Evolutionary conservation across 2,888 invertebrate genomes (phyloP), one percentile per base, ranked within the genome.

Genomic region (Agrochola lota): DNA sequence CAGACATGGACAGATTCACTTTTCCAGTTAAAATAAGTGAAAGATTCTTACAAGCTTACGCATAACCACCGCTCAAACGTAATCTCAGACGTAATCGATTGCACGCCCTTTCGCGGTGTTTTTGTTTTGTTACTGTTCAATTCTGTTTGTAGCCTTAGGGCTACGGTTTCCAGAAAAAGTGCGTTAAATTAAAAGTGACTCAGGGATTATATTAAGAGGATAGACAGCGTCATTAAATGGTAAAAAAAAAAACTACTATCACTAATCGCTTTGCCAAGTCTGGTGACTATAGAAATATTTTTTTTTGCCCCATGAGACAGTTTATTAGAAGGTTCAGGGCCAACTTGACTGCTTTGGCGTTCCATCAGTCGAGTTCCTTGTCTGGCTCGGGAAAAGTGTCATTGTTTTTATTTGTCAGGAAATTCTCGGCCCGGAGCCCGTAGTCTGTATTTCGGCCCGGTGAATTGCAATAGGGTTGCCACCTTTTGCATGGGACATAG

Each of bases 31-130:
- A 75, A 78, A 75, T 59, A 78, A 76, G 35, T 49, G 30, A 26
- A 76, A 23, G 15, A 40, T 30, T 64, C 49, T 35, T 35, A 35
- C 57, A 66, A 74, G 57, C 23, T 62, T 71, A 81, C 76, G 26
- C 57, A 75, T 35, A 66, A 30, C 35, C 30, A 11, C 62, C 43
- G 55, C 40, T 76, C 26, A 6, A 78, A 55, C 17, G 35, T 83
- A 66, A 76, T 66, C 66, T 76, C 59, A 35, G 77, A 76, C 35
- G 17, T 35, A 81, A 79, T 81, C 74, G 83, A 79, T 79, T 66
- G 77, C 20, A 12, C 75, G 57, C 76, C 78, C 59, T 76, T 63
- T 43, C 35, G 6, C 49, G 23, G 9, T 82, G 59, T 76, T 76
- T 76, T 66, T 83, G 66, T 76, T 64, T 83, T 76, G 26, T 66